These are phyloP conservation scores for Belgica antarctica DNA, from an alignment of 2,888 invertebrate genomes.

Conservation along the genomic window DNA sequence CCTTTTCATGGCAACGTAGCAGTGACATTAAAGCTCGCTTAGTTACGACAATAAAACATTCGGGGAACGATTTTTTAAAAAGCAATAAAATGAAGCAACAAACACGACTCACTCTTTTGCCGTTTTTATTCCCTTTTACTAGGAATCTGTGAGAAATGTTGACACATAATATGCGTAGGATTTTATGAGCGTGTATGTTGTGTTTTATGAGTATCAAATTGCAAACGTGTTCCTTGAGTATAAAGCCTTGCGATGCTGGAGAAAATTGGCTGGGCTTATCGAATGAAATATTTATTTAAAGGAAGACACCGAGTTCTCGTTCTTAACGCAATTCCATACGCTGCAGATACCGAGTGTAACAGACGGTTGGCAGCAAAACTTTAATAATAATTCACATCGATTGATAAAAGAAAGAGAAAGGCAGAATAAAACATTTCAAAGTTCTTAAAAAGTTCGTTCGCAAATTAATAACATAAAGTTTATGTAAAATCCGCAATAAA, in stretches of 20 bases:
- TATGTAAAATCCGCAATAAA: constrained; percentile 17
- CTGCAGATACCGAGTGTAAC: not conserved
- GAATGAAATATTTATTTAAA: not conserved
- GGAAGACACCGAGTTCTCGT: too few species aligned
- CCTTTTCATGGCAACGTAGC: not conserved
- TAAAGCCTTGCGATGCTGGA: not conserved
- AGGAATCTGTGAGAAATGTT: constrained; percentile 36
- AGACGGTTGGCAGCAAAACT: not conserved
- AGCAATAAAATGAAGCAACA: constrained; percentile 23
- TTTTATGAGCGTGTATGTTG: constrained; percentile 41
- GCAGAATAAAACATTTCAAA: not conserved
- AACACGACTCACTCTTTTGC: not conserved
- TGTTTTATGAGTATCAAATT: constrained; percentile 42
- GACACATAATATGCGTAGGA: constrained; percentile 25
- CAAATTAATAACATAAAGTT: constrained; percentile 21
- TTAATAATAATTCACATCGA: constrained; percentile 15
- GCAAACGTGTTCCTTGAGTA: constrained; percentile 28
- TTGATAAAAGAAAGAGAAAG: constrained; percentile 1
- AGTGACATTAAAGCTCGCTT: not conserved
- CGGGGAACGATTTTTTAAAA: constrained; percentile 14
- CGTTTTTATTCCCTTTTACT: not conserved
- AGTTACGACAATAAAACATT: constrained; percentile 8
- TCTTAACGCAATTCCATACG: not conserved
- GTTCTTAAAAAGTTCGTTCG: constrained; percentile 16
- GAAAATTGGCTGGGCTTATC: too few species aligned